Base-by-base conservation (phyloP, 2,888 invertebrate genomes). In the Andrena praecox region DNA sequence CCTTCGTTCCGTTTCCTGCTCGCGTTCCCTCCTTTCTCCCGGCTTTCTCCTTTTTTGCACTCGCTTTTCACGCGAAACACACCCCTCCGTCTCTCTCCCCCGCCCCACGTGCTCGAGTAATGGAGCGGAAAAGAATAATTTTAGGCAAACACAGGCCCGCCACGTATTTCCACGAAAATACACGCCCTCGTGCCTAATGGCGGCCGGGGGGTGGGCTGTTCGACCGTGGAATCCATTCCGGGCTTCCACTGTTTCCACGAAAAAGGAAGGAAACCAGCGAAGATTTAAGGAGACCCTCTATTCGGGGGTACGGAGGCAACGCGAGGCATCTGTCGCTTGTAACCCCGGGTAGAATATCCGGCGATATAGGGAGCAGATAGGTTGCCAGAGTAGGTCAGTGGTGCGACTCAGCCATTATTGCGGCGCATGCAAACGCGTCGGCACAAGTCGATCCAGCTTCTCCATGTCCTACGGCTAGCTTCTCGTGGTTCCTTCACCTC, bases 51-150 rank as follows among this genome's bases (percentile, higher is more conserved):
- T 24, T 24, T 24, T 56, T 27, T 27, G 20, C 3, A 31, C 64
- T 48, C 24, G 60, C 31, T 20, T 35, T 52, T 76, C 29, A 33
- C 64, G 8, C 42, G 52, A 68, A 60, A 27, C 31, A 10, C 52
- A n/a, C 56, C 54, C 20, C 20, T 3, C n/a, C 42, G 2, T 60
- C 54, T 2, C 54, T 16, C 20, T 0, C 20, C 54, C 0, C 20
- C n/a, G n/a, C 0, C 20, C n/a, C 31, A 6, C 59, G 59, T 16
- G 31, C 3, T 2, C n/a, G 60, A 31, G 71, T 84, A 85, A 88
- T 84, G 83, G 80, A 77, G 64, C 42, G 83, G 70, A 80, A 85
- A 81, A 79, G 73, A 85, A 86, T 87, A 85, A 89, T 88, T 87
- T 85, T 73, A 64, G 31, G 66, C 63, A 72, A 79, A 74, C 54